phyloP scores from a whole-genome alignment of 2,888 invertebrate genomes.

The Callimorpha dominula region DNA sequence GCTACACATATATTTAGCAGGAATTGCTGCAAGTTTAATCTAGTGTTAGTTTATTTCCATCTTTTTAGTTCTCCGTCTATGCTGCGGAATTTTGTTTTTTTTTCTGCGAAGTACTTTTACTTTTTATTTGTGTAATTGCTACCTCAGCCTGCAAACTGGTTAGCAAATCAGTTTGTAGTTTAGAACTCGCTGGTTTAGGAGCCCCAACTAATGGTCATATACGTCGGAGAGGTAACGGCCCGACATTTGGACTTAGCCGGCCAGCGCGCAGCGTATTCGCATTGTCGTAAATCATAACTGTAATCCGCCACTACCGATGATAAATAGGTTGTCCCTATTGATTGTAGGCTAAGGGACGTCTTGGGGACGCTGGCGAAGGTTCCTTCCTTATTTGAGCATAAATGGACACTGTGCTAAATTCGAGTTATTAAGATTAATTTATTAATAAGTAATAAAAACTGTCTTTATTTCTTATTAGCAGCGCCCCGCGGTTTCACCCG shows the following conservation, averaged over 20 bases:
- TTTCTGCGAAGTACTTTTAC: too few species aligned
- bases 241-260: constrained; percentile 57
- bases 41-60: too few species aligned
- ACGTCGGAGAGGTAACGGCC: constrained; percentile 63
- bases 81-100: too few species aligned
- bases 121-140: neutral
- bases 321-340: constrained; percentile 50
- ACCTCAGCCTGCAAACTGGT: too few species aligned
- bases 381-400: neutral
- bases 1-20: too few species aligned
- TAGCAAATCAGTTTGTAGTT: neutral
- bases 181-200: constrained; percentile 45
- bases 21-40: too few species aligned
- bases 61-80: too few species aligned
- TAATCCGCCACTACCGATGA: constrained; percentile 67
- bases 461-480: too few species aligned
- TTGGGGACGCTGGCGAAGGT: neutral
- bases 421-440: neutral
- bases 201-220: constrained; percentile 67
- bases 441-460: neutral
- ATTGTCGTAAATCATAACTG: constrained; percentile 77
- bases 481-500: too few species aligned
- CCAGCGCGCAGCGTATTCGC: constrained; percentile 34
- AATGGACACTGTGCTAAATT: neutral
- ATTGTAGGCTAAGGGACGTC: constrained; percentile 26